phyloP scores from a whole-genome alignment of 2,113 vertebrate genomes.

The Struthio camelus region DNA sequence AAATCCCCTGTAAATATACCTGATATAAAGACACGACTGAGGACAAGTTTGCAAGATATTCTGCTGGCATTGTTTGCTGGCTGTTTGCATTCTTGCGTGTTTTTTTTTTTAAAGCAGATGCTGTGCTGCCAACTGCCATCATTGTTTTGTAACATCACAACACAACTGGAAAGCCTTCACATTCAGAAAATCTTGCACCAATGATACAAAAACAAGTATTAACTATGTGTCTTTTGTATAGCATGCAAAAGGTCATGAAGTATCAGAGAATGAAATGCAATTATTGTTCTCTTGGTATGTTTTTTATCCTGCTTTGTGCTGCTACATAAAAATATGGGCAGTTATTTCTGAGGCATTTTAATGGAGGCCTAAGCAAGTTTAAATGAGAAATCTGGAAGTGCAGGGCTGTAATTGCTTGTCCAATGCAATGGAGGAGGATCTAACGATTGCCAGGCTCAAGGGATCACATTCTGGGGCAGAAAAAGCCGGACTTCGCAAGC shows the following conservation, averaged over 20 bases:
- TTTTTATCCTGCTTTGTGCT: neutral
- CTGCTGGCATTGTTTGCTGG: accelerated
- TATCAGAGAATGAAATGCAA: neutral
- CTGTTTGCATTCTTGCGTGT: neutral
- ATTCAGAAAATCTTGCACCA: neutral
- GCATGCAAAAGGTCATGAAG: neutral
- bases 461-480: neutral
- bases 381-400: neutral
- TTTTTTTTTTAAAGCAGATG: neutral
- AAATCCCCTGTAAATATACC: neutral
- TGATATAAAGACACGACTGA: neutral
- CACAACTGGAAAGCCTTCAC: neutral
- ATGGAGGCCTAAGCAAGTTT: neutral
- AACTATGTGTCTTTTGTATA: neutral
- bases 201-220: neutral
- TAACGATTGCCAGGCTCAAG: neutral
- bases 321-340: neutral
- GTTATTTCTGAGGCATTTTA: neutral
- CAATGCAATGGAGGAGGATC: neutral
- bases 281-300: neutral
- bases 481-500: neutral
- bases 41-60: neutral
- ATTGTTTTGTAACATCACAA: neutral
- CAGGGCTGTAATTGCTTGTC: neutral
- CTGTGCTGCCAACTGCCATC: neutral